Percentiles rank a stretch among this genome's conserved stretches.
Conservation (phyloP, 2,113 vertebrate species). For the Oreochromis niloticus region DNA sequence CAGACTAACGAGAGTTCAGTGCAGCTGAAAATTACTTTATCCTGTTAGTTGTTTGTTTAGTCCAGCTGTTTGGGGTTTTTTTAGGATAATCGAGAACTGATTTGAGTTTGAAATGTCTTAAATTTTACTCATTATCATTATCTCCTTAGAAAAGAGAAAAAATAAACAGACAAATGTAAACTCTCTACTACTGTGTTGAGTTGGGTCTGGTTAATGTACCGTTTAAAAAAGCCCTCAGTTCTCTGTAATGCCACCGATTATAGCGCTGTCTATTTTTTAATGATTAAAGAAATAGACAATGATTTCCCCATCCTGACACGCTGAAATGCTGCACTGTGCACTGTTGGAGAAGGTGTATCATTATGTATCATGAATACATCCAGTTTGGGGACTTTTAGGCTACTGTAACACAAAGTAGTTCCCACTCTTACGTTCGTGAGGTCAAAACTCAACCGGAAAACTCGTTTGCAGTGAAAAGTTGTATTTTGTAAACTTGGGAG, state of each 20-base stretch:
- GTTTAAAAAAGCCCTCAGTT: background rate
- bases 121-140: background rate
- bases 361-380: background rate
- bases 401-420: background rate
- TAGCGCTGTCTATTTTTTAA: background rate
- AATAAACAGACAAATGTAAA: background rate
- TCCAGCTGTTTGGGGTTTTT: fast-evolving
- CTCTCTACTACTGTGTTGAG: background rate
- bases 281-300: background rate
- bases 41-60: background rate
- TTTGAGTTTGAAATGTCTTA: fast-evolving
- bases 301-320: background rate
- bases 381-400: background rate
- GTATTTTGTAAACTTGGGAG: fast-evolving
- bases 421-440: background rate
- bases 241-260: background rate
- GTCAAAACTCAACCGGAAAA: background rate
- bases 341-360: background rate
- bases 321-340: background rate
- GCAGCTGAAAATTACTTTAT: background rate
- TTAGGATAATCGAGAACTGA: background rate
- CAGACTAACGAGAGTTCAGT: background rate
- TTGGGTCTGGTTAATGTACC: background rate
- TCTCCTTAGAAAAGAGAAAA: background rate
- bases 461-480: background rate